phyloP scores from a whole-genome alignment of 2,797 vertebrate genomes.

The Sebastes trivittatus region DNA sequence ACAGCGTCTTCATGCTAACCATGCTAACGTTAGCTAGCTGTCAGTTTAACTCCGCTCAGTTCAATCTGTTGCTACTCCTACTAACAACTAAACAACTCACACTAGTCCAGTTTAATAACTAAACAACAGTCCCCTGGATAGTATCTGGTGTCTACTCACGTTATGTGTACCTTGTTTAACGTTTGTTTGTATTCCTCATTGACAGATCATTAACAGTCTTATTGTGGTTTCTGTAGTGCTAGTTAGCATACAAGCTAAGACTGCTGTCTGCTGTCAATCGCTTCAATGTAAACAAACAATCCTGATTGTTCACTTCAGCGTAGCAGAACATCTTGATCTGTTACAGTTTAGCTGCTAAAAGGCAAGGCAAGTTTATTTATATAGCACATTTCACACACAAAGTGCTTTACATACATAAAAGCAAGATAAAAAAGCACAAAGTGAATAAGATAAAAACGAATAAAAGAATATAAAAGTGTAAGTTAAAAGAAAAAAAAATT shows the following conservation, averaged over 20 bases:
- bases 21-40: slow-evolving; percentile 52
- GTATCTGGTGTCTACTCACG: accelerated
- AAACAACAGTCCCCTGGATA: neutral
- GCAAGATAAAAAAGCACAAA: too few species aligned
- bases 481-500: too few species aligned
- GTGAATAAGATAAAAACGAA: too few species aligned
- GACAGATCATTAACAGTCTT: too few species aligned
- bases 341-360: neutral
- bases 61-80: slow-evolving; percentile 44
- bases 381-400: too few species aligned
- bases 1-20: slow-evolving; percentile 14
- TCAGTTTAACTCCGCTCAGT: slow-evolving; percentile 13
- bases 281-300: slow-evolving; percentile 70
- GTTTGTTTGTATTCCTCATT: neutral
- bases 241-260: slow-evolving; percentile 16
- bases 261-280: slow-evolving; percentile 7
- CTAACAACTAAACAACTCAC: neutral
- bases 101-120: neutral
- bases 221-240: too few species aligned
- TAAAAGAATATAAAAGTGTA: too few species aligned
- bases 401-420: too few species aligned
- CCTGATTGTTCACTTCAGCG: neutral
- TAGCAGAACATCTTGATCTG: neutral
- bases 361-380: too few species aligned
- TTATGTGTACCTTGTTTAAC: neutral